Percentiles rank a stretch among this genome's conserved stretches.
Evolutionary conservation across 2,888 invertebrate species (phyloP).

Genomic region (Apodemia duryi): DNA sequence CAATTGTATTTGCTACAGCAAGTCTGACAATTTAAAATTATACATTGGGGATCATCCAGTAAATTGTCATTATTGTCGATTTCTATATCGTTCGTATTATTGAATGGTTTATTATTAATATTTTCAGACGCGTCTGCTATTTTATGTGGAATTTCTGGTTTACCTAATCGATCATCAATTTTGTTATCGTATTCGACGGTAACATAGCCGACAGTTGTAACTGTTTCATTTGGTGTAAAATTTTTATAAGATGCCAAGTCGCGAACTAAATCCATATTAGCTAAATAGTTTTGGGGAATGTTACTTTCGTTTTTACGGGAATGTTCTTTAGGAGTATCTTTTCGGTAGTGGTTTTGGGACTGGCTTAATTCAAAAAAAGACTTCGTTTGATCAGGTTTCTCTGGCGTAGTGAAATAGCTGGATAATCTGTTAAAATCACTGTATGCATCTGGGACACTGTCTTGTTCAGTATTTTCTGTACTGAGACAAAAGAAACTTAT

Average conservation of each 20-base stretch:
- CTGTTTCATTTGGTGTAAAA: constrained; percentile 38
- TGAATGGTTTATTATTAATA: constrained; percentile 22
- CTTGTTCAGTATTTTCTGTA: constrained; percentile 32
- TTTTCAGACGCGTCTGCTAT: constrained; percentile 19
- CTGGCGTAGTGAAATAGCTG: constrained; percentile 59
- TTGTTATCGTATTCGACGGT: constrained; percentile 51
- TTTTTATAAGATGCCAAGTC: constrained; percentile 56
- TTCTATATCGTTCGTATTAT: constrained; percentile 22
- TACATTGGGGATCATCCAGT: constrained; percentile 23
- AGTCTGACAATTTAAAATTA: constrained; percentile 45
- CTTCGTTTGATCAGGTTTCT: constrained; percentile 58
- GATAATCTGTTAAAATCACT: constrained; percentile 55
- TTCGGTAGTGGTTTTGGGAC: constrained; percentile 58
- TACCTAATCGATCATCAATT: constrained; percentile 29
- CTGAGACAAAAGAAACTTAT: constrained; percentile 48
- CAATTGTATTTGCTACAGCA: constrained; percentile 42
- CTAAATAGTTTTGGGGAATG: constrained; percentile 39
- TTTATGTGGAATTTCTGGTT: constrained; percentile 26
- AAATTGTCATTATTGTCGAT: constrained; percentile 5
- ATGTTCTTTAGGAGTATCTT: constrained; percentile 23
- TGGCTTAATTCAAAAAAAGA: constrained; percentile 76
- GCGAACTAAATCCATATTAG: constrained; percentile 47
- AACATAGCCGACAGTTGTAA: constrained; percentile 58
- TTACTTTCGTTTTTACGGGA: constrained; percentile 32
- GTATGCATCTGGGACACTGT: constrained; percentile 29